A percentile compares a stretch with the other conserved stretches of the same genome.
Conservation (phyloP, 2,888 invertebrate species). For the Athetis lepigone region DNA sequence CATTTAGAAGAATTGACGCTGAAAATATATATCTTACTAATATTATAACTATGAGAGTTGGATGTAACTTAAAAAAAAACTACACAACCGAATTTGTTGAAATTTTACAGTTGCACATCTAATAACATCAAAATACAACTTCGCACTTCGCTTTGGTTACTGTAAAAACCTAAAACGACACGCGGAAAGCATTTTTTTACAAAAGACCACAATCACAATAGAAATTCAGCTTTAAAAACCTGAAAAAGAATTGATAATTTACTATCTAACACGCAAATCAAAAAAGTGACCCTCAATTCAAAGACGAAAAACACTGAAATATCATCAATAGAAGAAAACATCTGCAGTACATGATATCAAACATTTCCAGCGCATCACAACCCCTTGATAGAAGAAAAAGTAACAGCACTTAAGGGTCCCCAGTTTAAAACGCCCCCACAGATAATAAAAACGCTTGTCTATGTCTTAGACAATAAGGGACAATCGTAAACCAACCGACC, state of each 20-base stretch:
- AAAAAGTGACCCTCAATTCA: neutral
- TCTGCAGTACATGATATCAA: slow-evolving; percentile 65
- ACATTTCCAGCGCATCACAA: slow-evolving; percentile 69
- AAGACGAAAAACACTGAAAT: slow-evolving; percentile 8
- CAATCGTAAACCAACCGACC: slow-evolving; percentile 78
- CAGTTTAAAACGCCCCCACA: slow-evolving; percentile 86
- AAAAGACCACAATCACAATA: too few relatives aligned
- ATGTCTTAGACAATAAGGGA: slow-evolving; percentile 87
- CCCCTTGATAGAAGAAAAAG: slow-evolving; percentile 77
- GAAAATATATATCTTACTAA: too few relatives aligned
- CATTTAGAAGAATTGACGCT: too few relatives aligned
- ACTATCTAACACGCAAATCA: neutral
- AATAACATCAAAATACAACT: too few relatives aligned
- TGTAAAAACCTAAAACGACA: too few relatives aligned
- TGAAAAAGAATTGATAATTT: neutral
- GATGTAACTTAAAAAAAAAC: too few relatives aligned
- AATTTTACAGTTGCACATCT: too few relatives aligned
- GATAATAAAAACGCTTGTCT: slow-evolving; percentile 89
- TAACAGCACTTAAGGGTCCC: slow-evolving; percentile 85
- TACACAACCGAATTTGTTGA: too few relatives aligned
- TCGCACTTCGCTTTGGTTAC: too few relatives aligned
- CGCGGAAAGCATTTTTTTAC: too few relatives aligned
- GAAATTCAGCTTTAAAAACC: too few relatives aligned
- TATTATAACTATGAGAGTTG: too few relatives aligned
- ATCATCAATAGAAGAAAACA: slow-evolving; percentile 38